These are phyloP conservation scores for Ptychobarbus kaznakovi DNA, from an alignment of 2,797 vertebrate species.

Conservation along the genomic window DNA sequence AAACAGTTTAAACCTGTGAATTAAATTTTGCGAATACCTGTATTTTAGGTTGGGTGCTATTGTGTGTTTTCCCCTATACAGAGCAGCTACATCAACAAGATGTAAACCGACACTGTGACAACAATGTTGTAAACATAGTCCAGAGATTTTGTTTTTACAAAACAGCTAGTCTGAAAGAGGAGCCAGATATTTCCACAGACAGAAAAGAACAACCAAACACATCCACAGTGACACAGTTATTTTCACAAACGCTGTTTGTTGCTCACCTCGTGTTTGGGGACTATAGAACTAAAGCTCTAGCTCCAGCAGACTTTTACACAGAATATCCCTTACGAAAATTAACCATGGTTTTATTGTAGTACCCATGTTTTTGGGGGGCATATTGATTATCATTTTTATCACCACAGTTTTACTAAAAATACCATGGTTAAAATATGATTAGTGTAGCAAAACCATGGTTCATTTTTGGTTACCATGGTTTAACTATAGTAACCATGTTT, in stretches of 20 bases:
- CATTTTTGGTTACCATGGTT: too few relatives aligned
- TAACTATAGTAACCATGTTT: too few relatives aligned
- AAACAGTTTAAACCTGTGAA: neutral
- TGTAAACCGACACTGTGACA: slow-evolving; percentile 44
- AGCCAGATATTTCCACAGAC: slow-evolving; percentile 81
- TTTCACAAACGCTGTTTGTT: slow-evolving; percentile 74
- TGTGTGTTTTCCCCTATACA: slow-evolving; percentile 6
- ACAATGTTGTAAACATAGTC: slow-evolving; percentile 45
- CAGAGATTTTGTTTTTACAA: slow-evolving; percentile 61
- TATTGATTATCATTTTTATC: too few relatives aligned
- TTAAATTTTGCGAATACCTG: neutral
- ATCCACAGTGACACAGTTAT: slow-evolving; percentile 74
- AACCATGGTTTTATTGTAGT: too few relatives aligned
- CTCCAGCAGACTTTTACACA: neutral
- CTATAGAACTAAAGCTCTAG: slow-evolving; percentile 38
- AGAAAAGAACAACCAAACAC: slow-evolving; percentile 63
- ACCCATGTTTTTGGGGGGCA: too few relatives aligned
- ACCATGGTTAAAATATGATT: too few relatives aligned
- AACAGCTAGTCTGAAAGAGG: slow-evolving; percentile 72
- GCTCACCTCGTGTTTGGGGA: slow-evolving; percentile 61
- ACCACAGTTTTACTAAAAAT: too few relatives aligned
- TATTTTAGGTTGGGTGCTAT: neutral
- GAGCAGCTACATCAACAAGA: slow-evolving; percentile 41
- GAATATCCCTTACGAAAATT: too few relatives aligned
- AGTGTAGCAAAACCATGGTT: too few relatives aligned